A percentile compares a stretch with the other conserved stretches of the same genome.
Evolutionary conservation across 2,888 invertebrate genomes (phyloP).

Genomic region (Bellardia pandia): DNA sequence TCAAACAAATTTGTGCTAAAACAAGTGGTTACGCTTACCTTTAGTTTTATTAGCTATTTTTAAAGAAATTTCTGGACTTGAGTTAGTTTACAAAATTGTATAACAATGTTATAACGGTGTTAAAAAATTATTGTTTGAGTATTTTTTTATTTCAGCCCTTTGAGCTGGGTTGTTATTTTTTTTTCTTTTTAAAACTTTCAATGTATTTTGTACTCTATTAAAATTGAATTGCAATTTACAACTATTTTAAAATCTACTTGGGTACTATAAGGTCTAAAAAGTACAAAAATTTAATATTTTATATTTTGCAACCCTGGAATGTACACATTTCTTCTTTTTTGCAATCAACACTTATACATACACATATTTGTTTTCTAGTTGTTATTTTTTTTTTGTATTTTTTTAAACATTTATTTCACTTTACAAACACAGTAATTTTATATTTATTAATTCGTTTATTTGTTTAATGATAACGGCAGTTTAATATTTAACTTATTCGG

Average conservation of each 20-base stretch:
- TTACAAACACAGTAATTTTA: not conserved
- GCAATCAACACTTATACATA: not conserved
- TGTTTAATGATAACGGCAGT: slow-evolving; percentile 16
- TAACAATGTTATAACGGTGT: too few relatives aligned
- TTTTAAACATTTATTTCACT: slow-evolving; percentile 1
- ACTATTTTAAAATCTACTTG: not conserved
- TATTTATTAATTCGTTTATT: not conserved
- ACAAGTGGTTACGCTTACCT: too few relatives aligned
- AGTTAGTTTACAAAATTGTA: too few relatives aligned
- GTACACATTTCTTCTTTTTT: slow-evolving; percentile 32
- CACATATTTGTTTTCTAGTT: not conserved
- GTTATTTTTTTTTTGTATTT: not conserved
- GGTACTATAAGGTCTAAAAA: not conserved
- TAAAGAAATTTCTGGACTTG: too few relatives aligned
- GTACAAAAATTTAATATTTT: not conserved
- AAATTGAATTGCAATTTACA: too few relatives aligned
- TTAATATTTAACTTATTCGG: not conserved
- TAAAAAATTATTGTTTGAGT: too few relatives aligned
- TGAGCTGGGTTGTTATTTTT: too few relatives aligned
- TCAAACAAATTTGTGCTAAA: too few relatives aligned
- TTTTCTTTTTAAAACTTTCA: too few relatives aligned
- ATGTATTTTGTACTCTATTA: too few relatives aligned
- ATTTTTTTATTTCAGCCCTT: too few relatives aligned
- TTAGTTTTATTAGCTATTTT: too few relatives aligned
- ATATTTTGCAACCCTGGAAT: not conserved